Base-by-base conservation (phyloP, 2,888 invertebrate genomes). In the Schrankia costaestrigalis region DNA sequence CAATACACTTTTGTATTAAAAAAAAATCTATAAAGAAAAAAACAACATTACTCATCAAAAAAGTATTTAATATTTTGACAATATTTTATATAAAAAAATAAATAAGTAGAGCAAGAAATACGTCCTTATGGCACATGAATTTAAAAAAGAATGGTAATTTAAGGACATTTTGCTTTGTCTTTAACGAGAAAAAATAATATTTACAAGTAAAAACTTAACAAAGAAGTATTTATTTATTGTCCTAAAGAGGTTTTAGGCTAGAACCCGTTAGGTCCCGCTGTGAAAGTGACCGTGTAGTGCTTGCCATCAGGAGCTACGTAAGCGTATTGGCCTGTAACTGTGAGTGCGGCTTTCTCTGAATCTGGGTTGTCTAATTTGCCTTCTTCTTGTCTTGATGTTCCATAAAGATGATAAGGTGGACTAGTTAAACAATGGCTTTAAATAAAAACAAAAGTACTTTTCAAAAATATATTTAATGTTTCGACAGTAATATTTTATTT, bases 251-350 rank as follows among this genome's bases (percentile, higher is more conserved):
- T 89, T 47, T 87, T 83, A 31, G 89, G 89, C 55, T 88, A 89
- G 89, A 89, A 91, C 21, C 91, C 91, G 56, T 91, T 90, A 61
- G 91, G 90, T 40, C 91, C 91, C 10, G 91, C 91, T 22, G 90
- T 82, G 77, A 91, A 91, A 45, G 86, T 90, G 44, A 91, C 90
- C 1, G 90, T 90, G 72, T 92, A 92, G 35, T 89, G 89, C 47
- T 91, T 90, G 46, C 92, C 92, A 51, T 93, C 92, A 11, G 90
- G 89, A 2, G 90, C 92, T n/a, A 90, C 78, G 82, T 90, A 93
- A 0, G 90, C 82, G 64, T 90, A 90, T 29, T 89, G 87, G 23
- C 93, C 93, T 6, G 88, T 90, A 2, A 93, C 91, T 1, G 90
- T 89, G 2, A 92, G 75, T 3, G 91, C 88, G 46, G 92, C 92